Evolutionary conservation across 37 sponge, comb jelly and placozoan species (phyloP).

Genomic region (Beroe ovata): DNA sequence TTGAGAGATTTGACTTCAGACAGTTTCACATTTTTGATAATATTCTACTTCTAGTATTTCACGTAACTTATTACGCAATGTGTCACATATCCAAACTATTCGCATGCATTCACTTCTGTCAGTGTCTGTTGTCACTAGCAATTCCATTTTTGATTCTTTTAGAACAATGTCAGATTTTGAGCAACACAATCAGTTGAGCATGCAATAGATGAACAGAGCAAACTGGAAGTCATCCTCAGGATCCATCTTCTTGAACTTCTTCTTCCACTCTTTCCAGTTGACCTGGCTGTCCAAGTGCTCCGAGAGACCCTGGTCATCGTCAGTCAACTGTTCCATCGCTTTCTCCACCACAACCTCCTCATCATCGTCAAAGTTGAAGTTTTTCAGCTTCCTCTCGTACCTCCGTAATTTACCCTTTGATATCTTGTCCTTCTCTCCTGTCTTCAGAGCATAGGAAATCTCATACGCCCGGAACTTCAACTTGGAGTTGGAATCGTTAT

Average conservation of each 20-base stretch:
- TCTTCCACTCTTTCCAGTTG: constrained; percentile 4
- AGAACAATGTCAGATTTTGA: no score
- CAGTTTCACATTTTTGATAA: no score
- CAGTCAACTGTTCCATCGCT: constrained; percentile 21
- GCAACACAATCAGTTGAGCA: no score
- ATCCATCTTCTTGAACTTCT: constrained; percentile 53
- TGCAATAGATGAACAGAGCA: constrained; percentile 47
- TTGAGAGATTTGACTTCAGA: no score
- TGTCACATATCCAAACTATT: no score
- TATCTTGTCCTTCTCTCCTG: background rate
- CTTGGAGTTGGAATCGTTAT: background rate
- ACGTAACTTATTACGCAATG: no score
- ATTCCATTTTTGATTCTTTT: no score
- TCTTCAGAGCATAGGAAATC: background rate
- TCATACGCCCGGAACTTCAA: background rate
- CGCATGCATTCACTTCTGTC: no score
- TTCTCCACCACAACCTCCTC: constrained; percentile 13
- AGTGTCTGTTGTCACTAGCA: no score
- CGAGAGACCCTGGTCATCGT: constrained; percentile 34
- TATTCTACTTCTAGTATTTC: no score
- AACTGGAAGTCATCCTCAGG: background rate
- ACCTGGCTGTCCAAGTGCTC: constrained; percentile 38
- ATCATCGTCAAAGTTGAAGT: constrained; percentile 1
- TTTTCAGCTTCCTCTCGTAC: constrained; percentile 6
- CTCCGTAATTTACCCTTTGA: background rate